Base-by-base conservation (phyloP, 92 coral and sea anemone species). In the Zoanthus sociatus region DNA sequence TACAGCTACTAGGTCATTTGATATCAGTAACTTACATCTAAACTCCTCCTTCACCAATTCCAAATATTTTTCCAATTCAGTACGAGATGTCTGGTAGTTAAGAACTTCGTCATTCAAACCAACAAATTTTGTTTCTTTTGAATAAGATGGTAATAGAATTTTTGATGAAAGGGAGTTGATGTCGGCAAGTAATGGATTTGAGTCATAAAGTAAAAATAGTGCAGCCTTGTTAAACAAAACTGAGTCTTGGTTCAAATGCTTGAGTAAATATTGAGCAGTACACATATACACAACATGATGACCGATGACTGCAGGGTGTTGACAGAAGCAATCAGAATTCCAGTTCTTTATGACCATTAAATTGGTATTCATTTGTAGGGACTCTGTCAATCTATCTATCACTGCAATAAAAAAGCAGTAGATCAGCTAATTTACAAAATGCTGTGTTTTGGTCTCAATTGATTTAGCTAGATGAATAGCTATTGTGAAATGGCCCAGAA, bases 1-100 rank as follows among this genome's bases (percentile, higher is more conserved):
- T 92, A 97, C 70, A 45, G 98, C 98, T 31, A 97, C 83, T 12
- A 93, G 78, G 69, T 95, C 98, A 83, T 87, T 88, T 37, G 99
- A 97, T 44, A 95, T 75, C 51, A 87, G 69, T 64, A 88, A 89
- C 72, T 70, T 74, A 42, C 94, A 91, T 5, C 84, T 86, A 86
- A 93, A 93, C 14, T 50, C 68, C 2, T 84, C 10, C 78, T 92
- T 94, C 33, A 91, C 31, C 69, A 76, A 26, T 7, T 18, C 61
- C 14, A 97, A 89, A 13, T 87, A 79, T 42, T 21, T 79, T 68
- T 88, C 70, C 77, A 95, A 15, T 16, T 90, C 92, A 51, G 20
- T 10, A 18, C 78, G 69, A 73, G 88, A 79, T 45, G 89, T 21
- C 67, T 83, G 84, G 20, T 82, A 70, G 7, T 42, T 69, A 18